Evolutionary conservation across 2,797 vertebrate genomes (phyloP).

Genomic region (Iguana delicatissima): DNA sequence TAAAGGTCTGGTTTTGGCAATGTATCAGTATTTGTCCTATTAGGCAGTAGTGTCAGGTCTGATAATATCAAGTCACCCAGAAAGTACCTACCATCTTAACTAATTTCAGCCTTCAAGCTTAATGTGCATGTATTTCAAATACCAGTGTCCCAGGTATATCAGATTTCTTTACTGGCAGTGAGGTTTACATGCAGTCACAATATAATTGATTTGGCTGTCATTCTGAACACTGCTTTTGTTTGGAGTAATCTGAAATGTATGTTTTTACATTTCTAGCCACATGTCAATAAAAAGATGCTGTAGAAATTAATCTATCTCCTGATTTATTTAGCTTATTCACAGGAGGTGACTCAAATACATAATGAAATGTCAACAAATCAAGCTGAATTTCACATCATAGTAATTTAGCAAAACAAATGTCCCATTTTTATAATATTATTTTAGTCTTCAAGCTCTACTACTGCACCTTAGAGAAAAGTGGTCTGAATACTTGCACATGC

Average conservation of each 20-base stretch:
- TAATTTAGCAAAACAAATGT: neutral
- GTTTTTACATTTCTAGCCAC: neutral
- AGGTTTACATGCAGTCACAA: neutral
- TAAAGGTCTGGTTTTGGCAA: conserved; percentile 33
- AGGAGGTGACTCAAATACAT: neutral
- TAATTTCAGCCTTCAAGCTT: conserved; percentile 52
- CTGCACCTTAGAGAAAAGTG: neutral
- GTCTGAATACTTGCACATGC: neutral
- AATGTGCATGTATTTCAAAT: conserved; percentile 41
- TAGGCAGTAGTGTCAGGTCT: conserved; percentile 43
- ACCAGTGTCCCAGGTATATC: neutral
- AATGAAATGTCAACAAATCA: conserved; percentile 7
- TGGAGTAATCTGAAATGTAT: neutral
- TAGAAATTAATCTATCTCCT: neutral
- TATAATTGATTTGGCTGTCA: conserved; percentile 15
- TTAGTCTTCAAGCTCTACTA: neutral
- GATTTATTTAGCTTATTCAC: neutral
- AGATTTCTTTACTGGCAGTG: conserved; percentile 12
- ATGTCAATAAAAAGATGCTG: rapidly evolving
- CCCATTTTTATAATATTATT: neutral
- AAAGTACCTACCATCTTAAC: neutral
- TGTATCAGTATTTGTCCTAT: conserved; percentile 44
- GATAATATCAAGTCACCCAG: neutral
- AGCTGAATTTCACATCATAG: neutral
- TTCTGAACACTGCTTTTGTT: neutral